Conservation (phyloP, 2,797 vertebrate genomes). For the Bradypodion ventrale region DNA sequence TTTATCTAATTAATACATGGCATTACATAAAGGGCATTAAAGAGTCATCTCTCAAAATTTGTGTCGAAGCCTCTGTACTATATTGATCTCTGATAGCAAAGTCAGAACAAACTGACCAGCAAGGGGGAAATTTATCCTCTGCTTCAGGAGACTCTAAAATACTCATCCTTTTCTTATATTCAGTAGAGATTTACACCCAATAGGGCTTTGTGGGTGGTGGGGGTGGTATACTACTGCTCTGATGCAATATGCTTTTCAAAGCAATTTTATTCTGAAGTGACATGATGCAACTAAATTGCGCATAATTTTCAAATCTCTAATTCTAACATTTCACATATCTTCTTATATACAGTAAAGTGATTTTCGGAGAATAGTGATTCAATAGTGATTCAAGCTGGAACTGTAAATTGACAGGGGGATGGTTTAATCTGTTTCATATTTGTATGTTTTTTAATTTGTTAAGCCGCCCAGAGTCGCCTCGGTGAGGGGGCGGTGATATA, state of each 20-base stretch:
- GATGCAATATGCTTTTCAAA: background rate
- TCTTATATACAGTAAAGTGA: background rate
- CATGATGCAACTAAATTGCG: background rate
- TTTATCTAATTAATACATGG: background rate
- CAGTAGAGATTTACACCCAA: no score
- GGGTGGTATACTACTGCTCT: background rate
- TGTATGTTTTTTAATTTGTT: no score
- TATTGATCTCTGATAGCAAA: background rate
- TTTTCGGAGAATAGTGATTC: slow-evolving; percentile 21
- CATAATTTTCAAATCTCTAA: background rate
- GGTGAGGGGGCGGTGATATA: no score
- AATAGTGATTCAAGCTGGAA: background rate
- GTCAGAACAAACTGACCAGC: background rate
- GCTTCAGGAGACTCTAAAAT: background rate
- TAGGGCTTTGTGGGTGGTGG: no score
- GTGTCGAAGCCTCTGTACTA: background rate
- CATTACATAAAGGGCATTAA: background rate
- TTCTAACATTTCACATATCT: background rate
- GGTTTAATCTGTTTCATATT: no score
- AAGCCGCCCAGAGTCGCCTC: no score
- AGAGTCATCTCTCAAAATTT: background rate
- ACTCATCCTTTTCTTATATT: background rate
- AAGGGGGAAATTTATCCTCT: background rate
- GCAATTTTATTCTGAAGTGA: background rate
- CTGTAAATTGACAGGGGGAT: slow-evolving; percentile 38